Percentiles rank a stretch among this genome's conserved stretches.
phyloP scores from a whole-genome alignment of 1,140 invertebrate genomes.

The Zaprionus capensis region DNA sequence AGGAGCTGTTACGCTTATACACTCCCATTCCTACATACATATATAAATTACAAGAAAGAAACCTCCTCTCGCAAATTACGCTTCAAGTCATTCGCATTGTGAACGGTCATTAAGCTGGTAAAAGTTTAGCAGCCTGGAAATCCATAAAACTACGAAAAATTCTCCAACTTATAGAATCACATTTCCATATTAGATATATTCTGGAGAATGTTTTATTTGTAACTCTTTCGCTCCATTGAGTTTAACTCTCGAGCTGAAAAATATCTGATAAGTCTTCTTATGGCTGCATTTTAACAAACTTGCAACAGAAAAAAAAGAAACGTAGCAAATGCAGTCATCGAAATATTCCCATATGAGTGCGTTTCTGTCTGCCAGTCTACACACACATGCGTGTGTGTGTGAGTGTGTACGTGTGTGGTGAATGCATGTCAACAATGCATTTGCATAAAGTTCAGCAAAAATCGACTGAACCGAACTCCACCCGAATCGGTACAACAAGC shows the following conservation, averaged over 20 bases:
- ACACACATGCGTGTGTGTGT: conserved; percentile 2
- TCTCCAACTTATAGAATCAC: not conserved
- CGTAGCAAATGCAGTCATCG: conserved; percentile 38
- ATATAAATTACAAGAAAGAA: not conserved
- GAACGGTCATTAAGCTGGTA: conserved; percentile 5
- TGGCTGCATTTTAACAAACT: conserved; percentile 26
- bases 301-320: conserved; percentile 6
- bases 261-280: conserved; percentile 41
- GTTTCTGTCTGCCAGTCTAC: not conserved
- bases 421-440: conserved; percentile 66
- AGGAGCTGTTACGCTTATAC: too few relatives aligned
- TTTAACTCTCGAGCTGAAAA: conserved; percentile 31
- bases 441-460: conserved; percentile 72
- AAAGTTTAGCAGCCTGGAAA: conserved; percentile 3
- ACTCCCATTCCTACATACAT: not conserved
- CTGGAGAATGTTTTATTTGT: conserved; percentile 21
- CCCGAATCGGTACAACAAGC: conserved; percentile 51
- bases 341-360: conserved; percentile 29
- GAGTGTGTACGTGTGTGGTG: conserved; percentile 30
- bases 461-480: conserved; percentile 22
- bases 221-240: conserved; percentile 39
- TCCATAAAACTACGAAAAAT: conserved; percentile 12
- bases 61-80: not conserved
- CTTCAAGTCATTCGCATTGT: not conserved
- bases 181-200: conserved; percentile 31